These are phyloP conservation scores for Sphenodon punctatus DNA, from an alignment of 2,797 vertebrate genomes.

Conservation along the genomic window DNA sequence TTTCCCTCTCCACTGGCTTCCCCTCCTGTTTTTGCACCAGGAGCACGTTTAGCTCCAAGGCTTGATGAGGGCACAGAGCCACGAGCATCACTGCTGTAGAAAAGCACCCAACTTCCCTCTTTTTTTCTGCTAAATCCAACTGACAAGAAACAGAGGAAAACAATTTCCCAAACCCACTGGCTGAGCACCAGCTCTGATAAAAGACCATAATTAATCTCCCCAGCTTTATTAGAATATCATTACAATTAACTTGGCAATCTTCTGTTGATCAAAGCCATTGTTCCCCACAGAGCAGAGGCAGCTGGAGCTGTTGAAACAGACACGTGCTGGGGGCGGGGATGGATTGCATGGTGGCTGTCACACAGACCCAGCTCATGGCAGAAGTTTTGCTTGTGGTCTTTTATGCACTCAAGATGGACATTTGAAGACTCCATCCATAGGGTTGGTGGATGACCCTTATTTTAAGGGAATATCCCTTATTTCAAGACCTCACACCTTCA, in stretches of 20 bases:
- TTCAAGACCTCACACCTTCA: no score
- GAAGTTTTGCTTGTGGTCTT: not conserved
- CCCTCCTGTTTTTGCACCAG: not conserved
- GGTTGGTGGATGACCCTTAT: not conserved
- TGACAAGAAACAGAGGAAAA: conserved; percentile 71
- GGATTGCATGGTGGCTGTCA: conserved; percentile 2
- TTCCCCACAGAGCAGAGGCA: conserved; percentile 57
- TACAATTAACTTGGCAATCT: conserved; percentile 69
- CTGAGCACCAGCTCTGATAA: conserved; percentile 63
- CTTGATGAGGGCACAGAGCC: conserved; percentile 12
- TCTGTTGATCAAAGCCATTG: conserved; percentile 68
- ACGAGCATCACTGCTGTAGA: conserved; percentile 11
- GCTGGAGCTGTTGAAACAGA: not conserved
- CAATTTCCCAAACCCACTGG: conserved; percentile 63
- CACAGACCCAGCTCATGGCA: not conserved
- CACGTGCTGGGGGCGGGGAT: not conserved
- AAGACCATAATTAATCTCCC: conserved; percentile 69
- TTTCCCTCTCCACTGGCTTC: not conserved
- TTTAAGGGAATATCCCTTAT: no score
- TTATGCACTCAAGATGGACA: not conserved
- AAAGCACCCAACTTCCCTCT: conserved; percentile 46
- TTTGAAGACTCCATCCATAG: not conserved
- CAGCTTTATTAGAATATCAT: conserved; percentile 73
- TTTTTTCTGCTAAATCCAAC: conserved; percentile 66
- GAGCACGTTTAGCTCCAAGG: not conserved